Conservation (phyloP, 2,797 vertebrate species). For the Glossophaga mutica region DNA sequence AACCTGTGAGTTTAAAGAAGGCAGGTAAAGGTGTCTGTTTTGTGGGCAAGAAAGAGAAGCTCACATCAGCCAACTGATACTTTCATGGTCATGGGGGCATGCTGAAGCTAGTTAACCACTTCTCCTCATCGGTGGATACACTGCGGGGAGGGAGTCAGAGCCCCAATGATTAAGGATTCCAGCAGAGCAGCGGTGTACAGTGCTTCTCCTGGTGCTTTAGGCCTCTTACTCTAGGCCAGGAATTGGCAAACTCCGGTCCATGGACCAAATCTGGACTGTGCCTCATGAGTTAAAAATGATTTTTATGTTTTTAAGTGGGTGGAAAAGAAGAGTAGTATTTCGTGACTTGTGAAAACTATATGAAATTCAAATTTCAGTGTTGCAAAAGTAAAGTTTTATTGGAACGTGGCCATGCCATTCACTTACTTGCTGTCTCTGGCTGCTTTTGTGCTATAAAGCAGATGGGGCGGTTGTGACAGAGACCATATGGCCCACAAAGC, state of each 20-base stretch:
- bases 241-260: not conserved
- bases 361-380: slow-evolving; percentile 7
- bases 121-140: fast-evolving
- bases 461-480: not conserved
- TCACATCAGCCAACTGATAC: not conserved
- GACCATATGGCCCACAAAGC: not conserved
- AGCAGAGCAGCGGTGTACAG: not conserved
- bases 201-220: not conserved
- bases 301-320: not conserved
- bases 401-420: not conserved
- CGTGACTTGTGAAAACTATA: not conserved
- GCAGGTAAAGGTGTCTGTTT: not conserved
- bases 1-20: slow-evolving; percentile 9
- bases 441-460: not conserved
- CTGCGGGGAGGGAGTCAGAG: not conserved
- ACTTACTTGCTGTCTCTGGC: not conserved
- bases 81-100: fast-evolving
- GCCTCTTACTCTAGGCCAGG: not conserved
- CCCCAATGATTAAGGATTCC: not conserved
- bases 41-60: not conserved
- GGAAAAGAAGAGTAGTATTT: not conserved
- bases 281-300: not conserved
- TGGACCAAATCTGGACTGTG: not conserved
- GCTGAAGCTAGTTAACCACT: not conserved
- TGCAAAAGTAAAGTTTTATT: not conserved